Percentiles rank a stretch among this genome's conserved stretches.
Conservation (phyloP, 2,113 vertebrate genomes). For the Nothocercus julius region DNA sequence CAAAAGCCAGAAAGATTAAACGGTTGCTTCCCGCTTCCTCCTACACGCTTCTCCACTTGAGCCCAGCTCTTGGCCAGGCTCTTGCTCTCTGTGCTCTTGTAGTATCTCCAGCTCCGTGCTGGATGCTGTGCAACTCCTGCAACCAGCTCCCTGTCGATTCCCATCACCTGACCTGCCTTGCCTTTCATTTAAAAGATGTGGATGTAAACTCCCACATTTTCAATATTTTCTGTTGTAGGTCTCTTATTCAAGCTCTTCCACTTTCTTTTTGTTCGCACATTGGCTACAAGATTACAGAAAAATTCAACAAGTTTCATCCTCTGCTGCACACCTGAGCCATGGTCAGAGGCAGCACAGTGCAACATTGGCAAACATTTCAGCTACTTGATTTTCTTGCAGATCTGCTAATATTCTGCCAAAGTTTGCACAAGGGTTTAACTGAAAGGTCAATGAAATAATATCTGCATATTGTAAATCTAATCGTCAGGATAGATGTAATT, state of each 20-base stretch:
- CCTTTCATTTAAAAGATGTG: neutral
- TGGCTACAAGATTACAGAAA: neutral
- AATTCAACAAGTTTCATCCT: neutral
- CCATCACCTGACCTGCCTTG: neutral
- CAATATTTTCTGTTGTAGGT: accelerated
- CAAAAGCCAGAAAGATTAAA: constrained; percentile 27
- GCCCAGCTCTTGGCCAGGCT: neutral
- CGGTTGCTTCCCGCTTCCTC: neutral
- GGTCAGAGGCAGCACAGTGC: neutral
- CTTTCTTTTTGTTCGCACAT: neutral
- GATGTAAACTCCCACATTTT: neutral
- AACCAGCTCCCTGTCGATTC: neutral
- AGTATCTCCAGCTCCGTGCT: neutral
- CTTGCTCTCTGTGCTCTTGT: neutral
- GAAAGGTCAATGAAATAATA: constrained; percentile 62
- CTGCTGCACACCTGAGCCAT: neutral
- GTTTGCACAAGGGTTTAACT: constrained; percentile 41
- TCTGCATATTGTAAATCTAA: constrained; percentile 46
- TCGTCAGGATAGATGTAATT: constrained; percentile 35
- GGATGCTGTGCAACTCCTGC: neutral
- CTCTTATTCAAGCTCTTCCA: neutral
- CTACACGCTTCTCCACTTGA: accelerated
- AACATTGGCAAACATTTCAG: constrained; percentile 10
- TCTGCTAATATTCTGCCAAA: constrained; percentile 8
- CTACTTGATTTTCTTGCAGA: constrained; percentile 17